Conservation (phyloP, 2,113 vertebrate species). For the Sphaerodactylus townsendi region DNA sequence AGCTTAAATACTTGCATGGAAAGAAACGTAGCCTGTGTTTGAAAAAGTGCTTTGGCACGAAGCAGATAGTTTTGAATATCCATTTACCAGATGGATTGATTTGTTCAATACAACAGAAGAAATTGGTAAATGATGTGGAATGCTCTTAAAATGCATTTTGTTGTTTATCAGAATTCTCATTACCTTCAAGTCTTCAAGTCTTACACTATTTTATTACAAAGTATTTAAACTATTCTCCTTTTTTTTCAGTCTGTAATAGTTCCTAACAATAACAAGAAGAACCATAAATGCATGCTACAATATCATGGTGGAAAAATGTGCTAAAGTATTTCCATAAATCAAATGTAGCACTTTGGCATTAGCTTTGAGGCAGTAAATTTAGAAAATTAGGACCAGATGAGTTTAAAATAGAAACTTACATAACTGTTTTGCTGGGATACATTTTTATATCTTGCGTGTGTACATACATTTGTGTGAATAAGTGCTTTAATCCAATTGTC, state of each 20-base stretch:
- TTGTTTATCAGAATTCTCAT: slow-evolving; percentile 70
- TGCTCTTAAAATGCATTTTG: slow-evolving; percentile 65
- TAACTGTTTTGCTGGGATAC: slow-evolving; percentile 66
- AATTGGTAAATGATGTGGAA: slow-evolving; percentile 62
- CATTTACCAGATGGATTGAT: slow-evolving; percentile 76
- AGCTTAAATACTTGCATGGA: slow-evolving; percentile 64
- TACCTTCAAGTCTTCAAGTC: slow-evolving; percentile 54
- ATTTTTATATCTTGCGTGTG: slow-evolving; percentile 31
- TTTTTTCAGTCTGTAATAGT: slow-evolving; percentile 65
- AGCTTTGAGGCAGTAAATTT: slow-evolving; percentile 76
- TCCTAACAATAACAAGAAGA: slow-evolving; percentile 68
- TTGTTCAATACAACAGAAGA: slow-evolving; percentile 60
- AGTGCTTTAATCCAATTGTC: slow-evolving; percentile 60
- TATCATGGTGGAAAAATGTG: slow-evolving; percentile 78
- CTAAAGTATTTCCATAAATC: slow-evolving; percentile 83
- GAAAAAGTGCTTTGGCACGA: slow-evolving; percentile 73
- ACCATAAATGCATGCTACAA: slow-evolving; percentile 74
- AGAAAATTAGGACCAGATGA: slow-evolving; percentile 83
- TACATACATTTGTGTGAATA: background rate
- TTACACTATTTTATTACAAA: slow-evolving; percentile 66
- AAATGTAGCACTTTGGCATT: slow-evolving; percentile 76
- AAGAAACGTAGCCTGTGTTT: slow-evolving; percentile 56
- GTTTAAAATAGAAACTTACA: slow-evolving; percentile 82
- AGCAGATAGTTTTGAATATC: slow-evolving; percentile 67
- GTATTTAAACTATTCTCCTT: slow-evolving; percentile 55